phyloP scores from a whole-genome alignment of 2,888 invertebrate genomes.

The Lasioglossum oenotherae region DNA sequence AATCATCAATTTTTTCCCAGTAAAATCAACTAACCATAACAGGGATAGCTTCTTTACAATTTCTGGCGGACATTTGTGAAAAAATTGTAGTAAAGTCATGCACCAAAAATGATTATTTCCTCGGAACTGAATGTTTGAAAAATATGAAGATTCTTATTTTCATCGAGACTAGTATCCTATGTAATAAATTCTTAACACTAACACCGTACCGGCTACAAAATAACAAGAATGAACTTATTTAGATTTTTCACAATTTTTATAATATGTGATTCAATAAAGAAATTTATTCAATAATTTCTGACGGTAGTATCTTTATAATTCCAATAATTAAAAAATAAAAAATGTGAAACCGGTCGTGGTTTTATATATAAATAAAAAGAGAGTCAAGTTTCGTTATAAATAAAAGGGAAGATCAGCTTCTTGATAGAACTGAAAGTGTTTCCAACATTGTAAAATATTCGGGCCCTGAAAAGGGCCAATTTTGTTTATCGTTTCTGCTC shows the following conservation, averaged over 20 bases:
- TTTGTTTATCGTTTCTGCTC: conserved; percentile 8
- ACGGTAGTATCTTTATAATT: no score
- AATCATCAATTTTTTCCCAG: not conserved
- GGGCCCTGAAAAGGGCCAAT: conserved; percentile 70
- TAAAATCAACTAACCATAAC: not conserved
- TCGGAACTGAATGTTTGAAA: not conserved
- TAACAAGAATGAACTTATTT: no score
- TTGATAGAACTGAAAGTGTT: conserved; percentile 30
- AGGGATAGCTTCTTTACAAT: not conserved
- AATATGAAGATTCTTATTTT: not conserved
- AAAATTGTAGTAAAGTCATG: not conserved
- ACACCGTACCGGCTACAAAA: no score
- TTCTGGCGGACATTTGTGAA: not conserved
- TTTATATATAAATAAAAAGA: not conserved
- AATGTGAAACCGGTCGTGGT: no score
- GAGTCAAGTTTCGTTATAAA: no score
- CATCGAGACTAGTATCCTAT: no score
- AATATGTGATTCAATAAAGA: no score
- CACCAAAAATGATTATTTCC: not conserved
- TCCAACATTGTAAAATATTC: conserved; percentile 12
- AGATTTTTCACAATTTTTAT: no score
- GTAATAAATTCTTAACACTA: no score
- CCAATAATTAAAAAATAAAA: no score
- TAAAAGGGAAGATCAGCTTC: not conserved
- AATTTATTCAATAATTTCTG: no score